Evolutionary conservation across 2,113 vertebrate species (phyloP), one percentile per base, ranked within the genome.

Genomic region (Grammomys dolichurus): DNA sequence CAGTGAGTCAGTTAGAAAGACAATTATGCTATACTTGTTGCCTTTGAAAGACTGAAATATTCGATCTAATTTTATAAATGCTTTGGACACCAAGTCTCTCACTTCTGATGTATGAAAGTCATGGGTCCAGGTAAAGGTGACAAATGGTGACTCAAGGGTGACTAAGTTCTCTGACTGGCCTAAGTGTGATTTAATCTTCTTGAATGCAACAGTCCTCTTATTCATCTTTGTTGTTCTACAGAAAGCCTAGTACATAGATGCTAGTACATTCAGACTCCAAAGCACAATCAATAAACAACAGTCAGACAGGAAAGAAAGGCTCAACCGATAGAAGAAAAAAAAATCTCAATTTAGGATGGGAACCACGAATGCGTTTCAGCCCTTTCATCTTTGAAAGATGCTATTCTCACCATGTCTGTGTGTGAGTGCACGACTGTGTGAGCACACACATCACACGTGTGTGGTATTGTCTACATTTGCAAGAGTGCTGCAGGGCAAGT

Each of bases 41-140:
- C 6, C 40, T 78, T 81, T 40, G 33, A 93, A 85, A 28, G 7
- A n/a, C 88, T 9, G 75, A 67, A 76, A 67, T 87, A 91, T 33
- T 46, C 87, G 11, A 92, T 77, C 13, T 60, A 90, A 92, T 90
- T 87, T 92, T 94, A 94, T 56, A 92, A 94, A 56, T 70, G 31
- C 1, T 56, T 84, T 82, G 58, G 89, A 43, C 82, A 88, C 20
- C 95, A 73, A 88, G 10, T 87, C 24, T 78, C 70, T 76, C 77
- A 60, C 28, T 91, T 90, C 11, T 75, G 48, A 77, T 58, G 11
- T 7, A 91, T 80, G 16, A 7, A 88, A 92, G 63, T 82, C 60
- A 87, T 17, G 0, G 0, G 24, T 76, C 67, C 28, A 4, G 31
- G 60, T 67, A 91, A 94, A 92, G 60, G 5, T 54, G 76, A 60